Evolutionary conservation across 2,888 invertebrate species (phyloP), one percentile per base, ranked within the genome.

Genomic region (Troides helena): DNA sequence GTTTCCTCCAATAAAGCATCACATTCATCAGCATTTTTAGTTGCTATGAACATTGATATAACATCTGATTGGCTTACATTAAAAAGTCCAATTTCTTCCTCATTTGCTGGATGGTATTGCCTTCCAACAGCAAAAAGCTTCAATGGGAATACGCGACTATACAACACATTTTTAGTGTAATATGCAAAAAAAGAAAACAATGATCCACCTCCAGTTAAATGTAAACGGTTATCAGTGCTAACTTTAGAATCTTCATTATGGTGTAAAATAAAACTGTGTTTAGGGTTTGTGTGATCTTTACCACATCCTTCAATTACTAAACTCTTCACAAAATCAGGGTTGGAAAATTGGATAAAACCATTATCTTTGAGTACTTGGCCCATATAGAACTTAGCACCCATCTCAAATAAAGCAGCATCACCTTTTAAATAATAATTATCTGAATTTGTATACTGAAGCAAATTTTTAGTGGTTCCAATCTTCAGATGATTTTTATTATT

Each of bases 281-380:
- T 78, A 0, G 93, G 86, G 75, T 95, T 89, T 3, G 93, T 89
- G 59, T 94, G 94, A 78, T 95, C 90, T 50, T 88, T 80, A 2
- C 95, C 95, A 77, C 95, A 94, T 63, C 96, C 97, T 88, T 98
- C 97, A 8, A 96, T 89, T 5, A 97, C 88, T 2, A 96, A 87
- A 80, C 96, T 96, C 68, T 96, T 94, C 7, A 94, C 93, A 87
- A 97, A 97, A 87, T 97, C 97, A 0, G 97, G 93, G 83, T 96
- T 97, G 0, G 95, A 94, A 77, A 96, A 95, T 78, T 95, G 95
- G 0, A 93, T 81, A 80, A 94, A 96, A n/a, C 93, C 87, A 17
- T 87, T 83, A 0, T 93, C 84, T 30, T 89, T 85, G 18, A 93
- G 77, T 17, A 85, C 75, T 5, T 87, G 81, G 67, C 83, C 90